Evolutionary conservation across 2,113 vertebrate genomes (phyloP).

Genomic region (Ptychochromis oligacanthus): DNA sequence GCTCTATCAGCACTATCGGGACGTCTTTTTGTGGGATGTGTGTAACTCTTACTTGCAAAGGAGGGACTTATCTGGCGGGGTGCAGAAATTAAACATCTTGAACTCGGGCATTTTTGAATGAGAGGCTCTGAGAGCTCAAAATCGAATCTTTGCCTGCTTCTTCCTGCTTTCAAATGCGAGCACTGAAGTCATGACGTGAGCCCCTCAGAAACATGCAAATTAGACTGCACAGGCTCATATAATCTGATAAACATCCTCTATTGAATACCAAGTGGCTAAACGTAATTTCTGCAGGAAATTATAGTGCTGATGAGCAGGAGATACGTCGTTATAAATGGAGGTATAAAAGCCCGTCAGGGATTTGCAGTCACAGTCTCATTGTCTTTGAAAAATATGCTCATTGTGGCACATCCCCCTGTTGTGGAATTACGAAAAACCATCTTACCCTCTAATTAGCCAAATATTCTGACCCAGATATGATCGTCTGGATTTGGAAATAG

Average conservation of each 20-base stretch:
- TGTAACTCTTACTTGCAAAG: constrained; percentile 61
- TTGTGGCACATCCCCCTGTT: constrained; percentile 47
- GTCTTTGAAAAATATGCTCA: constrained; percentile 66
- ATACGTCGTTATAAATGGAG: constrained; percentile 60
- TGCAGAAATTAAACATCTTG: constrained; percentile 53
- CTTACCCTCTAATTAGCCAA: constrained; percentile 74
- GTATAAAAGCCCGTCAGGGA: constrained; percentile 59
- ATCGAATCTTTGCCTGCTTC: constrained; percentile 34
- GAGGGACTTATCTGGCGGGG: constrained; percentile 29
- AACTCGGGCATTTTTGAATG: constrained; percentile 37
- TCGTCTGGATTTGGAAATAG: constrained; percentile 53
- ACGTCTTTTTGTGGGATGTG: constrained; percentile 44
- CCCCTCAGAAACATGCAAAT: constrained; percentile 70
- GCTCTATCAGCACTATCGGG: constrained; percentile 40
- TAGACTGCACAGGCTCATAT: constrained; percentile 64
- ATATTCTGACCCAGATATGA: constrained; percentile 77
- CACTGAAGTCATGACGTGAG: constrained; percentile 50
- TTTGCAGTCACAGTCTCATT: constrained; percentile 56
- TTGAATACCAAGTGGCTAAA: constrained; percentile 71
- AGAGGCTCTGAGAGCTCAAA: constrained; percentile 39
- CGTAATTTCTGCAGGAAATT: constrained; percentile 73
- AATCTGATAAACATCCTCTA: constrained; percentile 72
- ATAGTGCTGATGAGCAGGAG: constrained; percentile 69
- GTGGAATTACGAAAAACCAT: constrained; percentile 51
- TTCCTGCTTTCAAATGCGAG: constrained; percentile 44